These are phyloP conservation scores for Ursus arctos DNA, from an alignment of 2,113 vertebrate genomes.

Conservation along the genomic window DNA sequence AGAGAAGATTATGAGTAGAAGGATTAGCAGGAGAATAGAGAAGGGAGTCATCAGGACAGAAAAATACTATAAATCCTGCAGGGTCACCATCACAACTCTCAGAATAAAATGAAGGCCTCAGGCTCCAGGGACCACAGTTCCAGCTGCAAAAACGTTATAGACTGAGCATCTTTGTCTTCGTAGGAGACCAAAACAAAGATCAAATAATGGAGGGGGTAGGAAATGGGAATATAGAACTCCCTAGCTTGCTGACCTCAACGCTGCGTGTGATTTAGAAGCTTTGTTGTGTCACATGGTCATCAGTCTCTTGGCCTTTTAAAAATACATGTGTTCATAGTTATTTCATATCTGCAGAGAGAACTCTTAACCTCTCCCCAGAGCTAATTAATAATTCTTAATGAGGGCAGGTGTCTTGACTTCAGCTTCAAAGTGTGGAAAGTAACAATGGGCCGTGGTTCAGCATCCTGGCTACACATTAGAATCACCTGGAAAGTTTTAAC, in stretches of 20 bases:
- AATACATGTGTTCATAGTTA: conserved; percentile 13
- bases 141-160: conserved; percentile 62
- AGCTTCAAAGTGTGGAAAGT: conserved; percentile 47
- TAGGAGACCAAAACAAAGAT: conserved; percentile 58
- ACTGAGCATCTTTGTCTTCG: conserved; percentile 72
- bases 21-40: neutral
- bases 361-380: neutral
- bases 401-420: conserved; percentile 17
- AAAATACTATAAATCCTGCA: neutral
- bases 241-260: neutral
- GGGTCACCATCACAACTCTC: neutral
- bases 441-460: neutral
- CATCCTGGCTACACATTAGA: neutral
- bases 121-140: conserved; percentile 11
- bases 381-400: conserved; percentile 55
- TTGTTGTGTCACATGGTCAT: neutral
- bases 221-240: neutral
- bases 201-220: conserved; percentile 2
- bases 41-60: neutral
- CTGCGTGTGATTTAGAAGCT: neutral
- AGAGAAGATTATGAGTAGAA: neutral
- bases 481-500: conserved; percentile 7
- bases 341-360: neutral
- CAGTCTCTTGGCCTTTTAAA: conserved; percentile 31
- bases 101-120: neutral